phyloP scores from a whole-genome alignment of 2,113 vertebrate species.

The Phoxinus phoxinus region DNA sequence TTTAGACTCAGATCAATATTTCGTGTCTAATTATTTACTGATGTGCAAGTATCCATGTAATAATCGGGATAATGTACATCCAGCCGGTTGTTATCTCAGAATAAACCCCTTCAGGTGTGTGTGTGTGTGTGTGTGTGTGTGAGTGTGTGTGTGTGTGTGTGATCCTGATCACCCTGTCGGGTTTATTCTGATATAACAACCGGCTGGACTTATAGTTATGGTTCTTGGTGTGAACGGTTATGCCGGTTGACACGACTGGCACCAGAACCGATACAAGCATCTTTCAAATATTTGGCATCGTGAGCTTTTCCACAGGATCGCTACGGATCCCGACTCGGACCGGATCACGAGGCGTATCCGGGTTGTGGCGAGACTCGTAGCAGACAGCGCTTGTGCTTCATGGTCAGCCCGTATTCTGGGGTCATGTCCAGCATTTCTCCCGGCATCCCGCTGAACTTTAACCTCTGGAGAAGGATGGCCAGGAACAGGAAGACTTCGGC shows the following conservation, averaged over 20 bases:
- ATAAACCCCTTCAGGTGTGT: too few relatives aligned
- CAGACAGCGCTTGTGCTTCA: conserved; percentile 85
- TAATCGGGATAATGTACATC: too few relatives aligned
- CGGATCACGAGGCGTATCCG: neutral
- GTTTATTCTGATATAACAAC: too few relatives aligned
- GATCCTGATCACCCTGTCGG: too few relatives aligned
- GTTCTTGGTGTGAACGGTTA: too few relatives aligned
- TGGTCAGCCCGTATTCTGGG: conserved; percentile 86
- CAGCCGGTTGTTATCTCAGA: too few relatives aligned
- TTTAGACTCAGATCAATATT: too few relatives aligned
- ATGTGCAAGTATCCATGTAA: too few relatives aligned
- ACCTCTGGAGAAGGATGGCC: conserved; percentile 83
- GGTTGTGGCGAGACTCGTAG: conserved; percentile 72
- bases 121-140: too few relatives aligned
- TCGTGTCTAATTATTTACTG: too few relatives aligned
- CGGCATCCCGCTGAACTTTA: conserved; percentile 75
- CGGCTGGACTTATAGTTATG: too few relatives aligned
- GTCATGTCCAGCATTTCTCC: conserved; percentile 82
- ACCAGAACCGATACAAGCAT: neutral
- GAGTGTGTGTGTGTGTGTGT: too few relatives aligned
- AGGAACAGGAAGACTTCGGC: conserved; percentile 90
- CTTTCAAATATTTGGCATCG: conserved; percentile 3
- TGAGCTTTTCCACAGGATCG: neutral
- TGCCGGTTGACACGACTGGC: neutral
- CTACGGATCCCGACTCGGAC: neutral